phyloP scores from a whole-genome alignment of 2,888 invertebrate species.

The Epistrophella euchroma region DNA sequence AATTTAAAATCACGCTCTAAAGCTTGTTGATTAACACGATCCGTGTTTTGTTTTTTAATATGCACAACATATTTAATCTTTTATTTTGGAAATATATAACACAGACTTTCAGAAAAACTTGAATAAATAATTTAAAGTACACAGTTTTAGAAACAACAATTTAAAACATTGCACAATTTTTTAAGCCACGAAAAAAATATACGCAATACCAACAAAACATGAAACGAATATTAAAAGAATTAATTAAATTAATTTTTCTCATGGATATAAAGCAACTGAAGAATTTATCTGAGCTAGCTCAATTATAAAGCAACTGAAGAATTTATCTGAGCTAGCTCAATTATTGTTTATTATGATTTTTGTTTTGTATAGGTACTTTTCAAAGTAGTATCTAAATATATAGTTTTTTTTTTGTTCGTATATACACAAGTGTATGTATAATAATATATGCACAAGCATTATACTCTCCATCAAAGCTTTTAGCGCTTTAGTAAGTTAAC shows the following conservation, averaged over 20 bases:
- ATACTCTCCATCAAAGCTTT: neutral
- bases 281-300: conserved; percentile 38
- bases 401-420: conserved; percentile 38
- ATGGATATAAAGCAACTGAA: neutral
- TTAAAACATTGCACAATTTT: neutral
- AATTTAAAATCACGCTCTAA: neutral
- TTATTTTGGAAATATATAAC: conserved; percentile 9
- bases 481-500: neutral
- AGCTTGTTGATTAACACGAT: neutral
- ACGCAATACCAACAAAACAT: neutral
- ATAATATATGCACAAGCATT: neutral
- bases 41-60: neutral
- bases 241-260: neutral
- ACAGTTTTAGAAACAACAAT: neutral
- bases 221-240: neutral
- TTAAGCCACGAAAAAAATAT: neutral
- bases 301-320: conserved; percentile 1
- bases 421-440: neutral
- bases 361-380: conserved; percentile 68
- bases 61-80: neutral
- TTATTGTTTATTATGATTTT: conserved; percentile 32
- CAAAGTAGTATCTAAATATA: conserved; percentile 74
- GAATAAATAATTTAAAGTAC: neutral
- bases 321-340: conserved; percentile 38
- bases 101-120: neutral